Evolutionary conservation across 2,888 invertebrate genomes (phyloP), one percentile per base, ranked within the genome.

Genomic region (Drosophila gaucha): DNA sequence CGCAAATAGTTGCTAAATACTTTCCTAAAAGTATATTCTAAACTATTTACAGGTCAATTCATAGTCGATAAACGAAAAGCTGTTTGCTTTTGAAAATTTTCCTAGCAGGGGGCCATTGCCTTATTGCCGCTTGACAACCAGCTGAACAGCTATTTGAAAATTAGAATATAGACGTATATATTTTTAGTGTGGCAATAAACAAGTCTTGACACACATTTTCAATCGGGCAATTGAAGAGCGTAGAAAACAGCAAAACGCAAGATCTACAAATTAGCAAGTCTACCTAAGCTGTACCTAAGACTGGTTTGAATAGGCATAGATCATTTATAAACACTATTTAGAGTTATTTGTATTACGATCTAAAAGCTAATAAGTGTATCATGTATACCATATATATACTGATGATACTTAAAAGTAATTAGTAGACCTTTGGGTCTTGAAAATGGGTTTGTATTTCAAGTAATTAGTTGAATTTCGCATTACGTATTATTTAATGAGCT

Each of bases 111-210:
- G 43, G 67, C 30, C 35, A 33, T 38, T 33, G 33, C n/a, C 22
- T 39, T 14, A 12, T n/a, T n/a, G 35, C 4, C 39, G 28, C 68
- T 63, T 68, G 68, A 56, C 69, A 56, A 56, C 46, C 39, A 44
- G 18, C 28, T 2, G n/a, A 41, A 54, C 49, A 38, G 44, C 20
- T 30, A 55, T 33, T 26, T 46, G 46, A 63, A 63, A 68, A 63
- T 56, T 47, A 56, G 50, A 68, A 49, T 36, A 50, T 22, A 54
- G 16, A 30, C 44, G 12, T 67, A 54, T 26, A 26, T 46, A 46
- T 46, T 22, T 62, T 50, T 55, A 68, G 38, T 31, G n/a, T 22
- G 28, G 44, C 44, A 49, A 51, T 33, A 49, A 35, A 51, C 39
- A 64, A 33, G 22, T 38, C 38, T 50, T 58, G 58, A 39, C 38